Conservation (phyloP, 2,888 invertebrate genomes). For the Parnassius apollo region DNA sequence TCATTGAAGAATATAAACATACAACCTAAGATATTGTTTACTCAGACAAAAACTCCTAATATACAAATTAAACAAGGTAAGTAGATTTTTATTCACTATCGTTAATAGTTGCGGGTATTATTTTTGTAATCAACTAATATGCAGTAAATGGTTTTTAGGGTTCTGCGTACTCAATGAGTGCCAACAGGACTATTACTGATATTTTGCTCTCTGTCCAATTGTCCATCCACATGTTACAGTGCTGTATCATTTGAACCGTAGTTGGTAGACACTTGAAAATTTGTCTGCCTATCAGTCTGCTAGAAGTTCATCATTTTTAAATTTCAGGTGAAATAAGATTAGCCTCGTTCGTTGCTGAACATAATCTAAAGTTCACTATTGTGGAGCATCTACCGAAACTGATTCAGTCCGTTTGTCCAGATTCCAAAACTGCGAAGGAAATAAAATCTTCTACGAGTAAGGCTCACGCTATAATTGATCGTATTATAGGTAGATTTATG, state of each 20-base stretch:
- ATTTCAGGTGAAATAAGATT: slow-evolving; percentile 25
- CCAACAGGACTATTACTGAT: too few species aligned
- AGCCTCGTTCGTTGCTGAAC: slow-evolving; percentile 25
- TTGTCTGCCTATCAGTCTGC: too few species aligned
- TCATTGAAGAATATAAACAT: slow-evolving; percentile 27
- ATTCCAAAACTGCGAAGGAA: slow-evolving; percentile 26
- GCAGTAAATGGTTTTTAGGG: too few species aligned
- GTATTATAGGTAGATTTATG: too few species aligned
- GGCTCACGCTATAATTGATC: too few species aligned
- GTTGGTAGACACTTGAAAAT: too few species aligned
- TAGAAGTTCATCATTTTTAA: neutral
- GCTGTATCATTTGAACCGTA: too few species aligned
- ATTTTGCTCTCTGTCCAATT: too few species aligned
- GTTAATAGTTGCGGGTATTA: neutral
- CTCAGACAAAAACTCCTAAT: slow-evolving; percentile 26
- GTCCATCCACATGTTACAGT: too few species aligned
- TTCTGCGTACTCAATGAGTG: too few species aligned
- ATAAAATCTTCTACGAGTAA: too few species aligned
- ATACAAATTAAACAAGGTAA: slow-evolving; percentile 20
- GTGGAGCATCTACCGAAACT: slow-evolving; percentile 29
- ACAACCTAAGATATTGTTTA: slow-evolving; percentile 29
- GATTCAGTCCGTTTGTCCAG: slow-evolving; percentile 25
- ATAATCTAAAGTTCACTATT: slow-evolving; percentile 25
- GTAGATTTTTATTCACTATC: neutral
- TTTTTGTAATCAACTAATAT: slow-evolving; percentile 5